These are phyloP conservation scores for Diaperis boleti DNA, from an alignment of 2,888 invertebrate genomes.

Conservation along the genomic window DNA sequence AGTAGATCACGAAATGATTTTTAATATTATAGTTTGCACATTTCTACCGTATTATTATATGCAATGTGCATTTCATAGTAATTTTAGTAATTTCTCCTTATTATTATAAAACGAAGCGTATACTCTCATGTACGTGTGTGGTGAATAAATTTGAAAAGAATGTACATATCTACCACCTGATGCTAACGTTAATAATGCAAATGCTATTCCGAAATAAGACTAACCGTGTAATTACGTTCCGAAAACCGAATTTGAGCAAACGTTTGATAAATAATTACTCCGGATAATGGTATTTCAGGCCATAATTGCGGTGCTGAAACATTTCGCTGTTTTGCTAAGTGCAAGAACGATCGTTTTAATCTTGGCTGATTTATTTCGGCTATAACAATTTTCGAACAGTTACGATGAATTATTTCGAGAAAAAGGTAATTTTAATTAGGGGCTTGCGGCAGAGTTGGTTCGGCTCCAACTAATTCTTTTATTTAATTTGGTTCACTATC, in stretches of 20 bases:
- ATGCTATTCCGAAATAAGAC: neutral
- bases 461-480: constrained; percentile 13
- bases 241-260: constrained; percentile 17
- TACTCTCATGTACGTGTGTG: constrained; percentile 12
- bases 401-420: constrained; percentile 7
- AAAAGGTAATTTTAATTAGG: constrained; percentile 10
- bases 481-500: constrained; percentile 10
- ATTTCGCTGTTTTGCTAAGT: no score
- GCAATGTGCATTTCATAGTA: constrained; percentile 45
- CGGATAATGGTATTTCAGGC: no score
- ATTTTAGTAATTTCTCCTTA: constrained; percentile 44
- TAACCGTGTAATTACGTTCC: no score
- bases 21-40: constrained; percentile 52
- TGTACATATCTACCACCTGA: constrained; percentile 22
- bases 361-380: neutral
- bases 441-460: constrained; percentile 12
- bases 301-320: no score
- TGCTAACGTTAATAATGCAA: constrained; percentile 6
- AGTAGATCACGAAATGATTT: constrained; percentile 55
- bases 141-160: constrained; percentile 24
- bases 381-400: neutral
- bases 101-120: constrained; percentile 35
- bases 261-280: no score
- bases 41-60: constrained; percentile 47
- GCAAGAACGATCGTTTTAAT: no score